These are phyloP conservation scores for Silurus asotus DNA, from an alignment of 2,113 vertebrate species.

Conservation along the genomic window DNA sequence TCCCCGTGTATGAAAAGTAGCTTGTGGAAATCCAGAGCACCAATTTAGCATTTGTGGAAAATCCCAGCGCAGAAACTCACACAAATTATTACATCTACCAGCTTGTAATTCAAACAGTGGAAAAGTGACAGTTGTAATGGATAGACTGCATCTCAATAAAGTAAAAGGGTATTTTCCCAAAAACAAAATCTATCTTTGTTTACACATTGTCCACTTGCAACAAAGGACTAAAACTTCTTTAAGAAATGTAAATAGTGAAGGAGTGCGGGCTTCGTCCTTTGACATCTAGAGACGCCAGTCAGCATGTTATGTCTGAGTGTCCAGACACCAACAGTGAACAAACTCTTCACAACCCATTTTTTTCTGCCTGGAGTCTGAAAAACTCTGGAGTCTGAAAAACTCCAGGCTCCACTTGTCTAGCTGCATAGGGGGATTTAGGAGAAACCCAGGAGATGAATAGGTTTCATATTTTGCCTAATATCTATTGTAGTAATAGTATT, in stretches of 20 bases:
- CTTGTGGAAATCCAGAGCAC: slow-evolving; percentile 39
- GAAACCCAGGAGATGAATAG: neutral
- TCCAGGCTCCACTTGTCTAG: slow-evolving; percentile 30
- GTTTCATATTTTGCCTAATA: neutral
- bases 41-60: slow-evolving; percentile 26
- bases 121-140: neutral
- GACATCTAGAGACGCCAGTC: slow-evolving; percentile 14
- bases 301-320: slow-evolving; percentile 22
- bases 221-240: neutral
- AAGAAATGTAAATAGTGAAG: slow-evolving; percentile 13
- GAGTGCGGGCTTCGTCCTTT: slow-evolving; percentile 2
- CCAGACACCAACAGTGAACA: slow-evolving; percentile 25
- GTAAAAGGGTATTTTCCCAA: neutral
- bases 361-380: slow-evolving; percentile 19
- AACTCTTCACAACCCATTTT: slow-evolving; percentile 47
- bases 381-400: slow-evolving; percentile 15
- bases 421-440: neutral
- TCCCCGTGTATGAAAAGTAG: slow-evolving; percentile 1
- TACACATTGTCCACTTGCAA: slow-evolving; percentile 10
- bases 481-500: neutral
- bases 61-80: slow-evolving; percentile 16
- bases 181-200: slow-evolving; percentile 21
- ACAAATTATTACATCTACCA: slow-evolving; percentile 31
- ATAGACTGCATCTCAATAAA: neutral
- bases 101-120: slow-evolving; percentile 36